These are phyloP conservation scores for Palaemon carinicauda DNA, from an alignment of 1,140 invertebrate genomes.

Conservation along the genomic window DNA sequence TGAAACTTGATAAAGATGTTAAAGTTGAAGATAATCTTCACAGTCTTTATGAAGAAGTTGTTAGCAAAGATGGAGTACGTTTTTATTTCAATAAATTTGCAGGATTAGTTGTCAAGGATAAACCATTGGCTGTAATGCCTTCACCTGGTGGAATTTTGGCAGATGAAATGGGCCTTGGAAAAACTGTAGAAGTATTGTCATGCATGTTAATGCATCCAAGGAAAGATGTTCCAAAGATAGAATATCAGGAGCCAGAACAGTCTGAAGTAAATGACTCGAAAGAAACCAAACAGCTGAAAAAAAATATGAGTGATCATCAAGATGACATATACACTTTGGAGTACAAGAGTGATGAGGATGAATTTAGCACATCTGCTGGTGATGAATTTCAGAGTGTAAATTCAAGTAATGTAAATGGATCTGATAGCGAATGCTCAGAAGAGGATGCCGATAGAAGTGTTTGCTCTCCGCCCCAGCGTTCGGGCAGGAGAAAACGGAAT, in stretches of 20 bases:
- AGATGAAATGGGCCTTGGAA: slow-evolving; percentile 87
- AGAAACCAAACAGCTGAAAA: slow-evolving; percentile 13
- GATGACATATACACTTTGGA: slow-evolving; percentile 10
- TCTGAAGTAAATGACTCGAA: slow-evolving; percentile 31
- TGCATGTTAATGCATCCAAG: slow-evolving; percentile 73
- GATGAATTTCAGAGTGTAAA: no score
- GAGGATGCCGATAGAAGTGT: no score
- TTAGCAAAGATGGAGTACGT: slow-evolving; percentile 62
- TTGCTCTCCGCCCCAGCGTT: no score
- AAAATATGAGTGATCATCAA: slow-evolving; percentile 33
- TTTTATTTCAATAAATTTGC: slow-evolving; percentile 70
- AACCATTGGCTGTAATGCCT: slow-evolving; percentile 62
- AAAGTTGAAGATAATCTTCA: slow-evolving; percentile 59
- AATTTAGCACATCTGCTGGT: no score
- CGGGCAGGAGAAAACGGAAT: background rate
- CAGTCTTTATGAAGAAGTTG: slow-evolving; percentile 64
- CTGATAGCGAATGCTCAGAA: no score
- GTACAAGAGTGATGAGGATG: slow-evolving; percentile 11
- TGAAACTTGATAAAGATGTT: slow-evolving; percentile 48
- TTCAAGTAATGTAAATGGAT: no score
- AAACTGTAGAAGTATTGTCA: slow-evolving; percentile 81
- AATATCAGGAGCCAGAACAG: slow-evolving; percentile 59
- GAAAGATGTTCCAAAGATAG: slow-evolving; percentile 60
- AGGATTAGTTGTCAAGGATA: slow-evolving; percentile 64
- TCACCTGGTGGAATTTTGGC: slow-evolving; percentile 80